Conservation (phyloP, 2,113 vertebrate genomes). For the Chauna torquata region DNA sequence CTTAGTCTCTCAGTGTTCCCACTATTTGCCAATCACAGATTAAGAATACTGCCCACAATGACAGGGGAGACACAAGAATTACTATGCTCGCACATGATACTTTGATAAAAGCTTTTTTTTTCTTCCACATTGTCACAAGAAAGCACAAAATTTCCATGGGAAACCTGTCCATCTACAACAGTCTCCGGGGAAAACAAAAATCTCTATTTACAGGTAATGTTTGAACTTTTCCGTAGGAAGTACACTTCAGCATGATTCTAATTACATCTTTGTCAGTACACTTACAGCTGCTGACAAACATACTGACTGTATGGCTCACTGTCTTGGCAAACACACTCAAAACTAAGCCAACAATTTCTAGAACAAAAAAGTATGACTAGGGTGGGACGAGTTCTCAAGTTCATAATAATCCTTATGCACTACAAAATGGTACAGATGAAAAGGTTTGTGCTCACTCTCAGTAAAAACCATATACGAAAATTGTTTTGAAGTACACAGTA, state of each 20-base stretch:
- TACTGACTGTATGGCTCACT: neutral
- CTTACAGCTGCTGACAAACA: neutral
- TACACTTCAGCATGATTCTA: neutral
- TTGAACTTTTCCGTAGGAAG: neutral
- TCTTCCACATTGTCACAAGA: neutral
- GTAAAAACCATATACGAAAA: neutral
- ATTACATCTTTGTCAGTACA: neutral
- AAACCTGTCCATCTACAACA: neutral
- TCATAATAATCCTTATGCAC: neutral
- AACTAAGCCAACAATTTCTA: neutral
- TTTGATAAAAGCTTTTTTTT: neutral
- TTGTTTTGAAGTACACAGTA: neutral
- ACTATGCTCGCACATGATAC: rapidly evolving
- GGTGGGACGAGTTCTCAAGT: neutral
- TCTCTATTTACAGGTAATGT: neutral
- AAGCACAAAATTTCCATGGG: neutral
- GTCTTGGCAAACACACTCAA: neutral
- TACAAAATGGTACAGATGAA: rapidly evolving
- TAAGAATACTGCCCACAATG: neutral
- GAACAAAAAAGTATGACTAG: neutral
- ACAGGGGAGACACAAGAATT: neutral
- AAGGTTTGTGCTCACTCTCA: no score
- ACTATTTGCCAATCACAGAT: neutral
- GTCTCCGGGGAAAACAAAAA: neutral
- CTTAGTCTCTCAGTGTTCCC: neutral